Evolutionary conservation across 2,797 vertebrate genomes (phyloP).

Genomic region (Somateria mollissima): DNA sequence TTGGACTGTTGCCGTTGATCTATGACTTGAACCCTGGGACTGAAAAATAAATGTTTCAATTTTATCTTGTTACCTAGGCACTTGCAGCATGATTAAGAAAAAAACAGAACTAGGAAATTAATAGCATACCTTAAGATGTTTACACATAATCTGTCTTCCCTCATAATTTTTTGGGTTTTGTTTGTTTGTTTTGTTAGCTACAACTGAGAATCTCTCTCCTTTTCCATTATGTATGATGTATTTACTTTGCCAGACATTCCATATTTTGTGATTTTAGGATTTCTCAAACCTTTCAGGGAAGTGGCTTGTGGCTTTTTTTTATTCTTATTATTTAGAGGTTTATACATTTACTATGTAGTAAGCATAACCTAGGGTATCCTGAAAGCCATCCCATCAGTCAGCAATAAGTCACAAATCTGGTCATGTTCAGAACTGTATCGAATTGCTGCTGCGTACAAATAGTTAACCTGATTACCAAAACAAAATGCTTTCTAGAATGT

Average conservation of each 20-base stretch:
- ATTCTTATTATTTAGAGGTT: not conserved
- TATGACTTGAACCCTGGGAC: constrained; percentile 65
- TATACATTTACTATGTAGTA: not conserved
- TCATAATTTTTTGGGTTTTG: not conserved
- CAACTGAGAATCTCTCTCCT: not conserved
- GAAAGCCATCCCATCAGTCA: not conserved
- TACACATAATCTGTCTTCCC: not conserved
- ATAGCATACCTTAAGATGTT: not conserved
- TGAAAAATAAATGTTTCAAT: constrained; percentile 61
- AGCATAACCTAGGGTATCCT: not conserved
- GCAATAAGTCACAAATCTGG: not conserved
- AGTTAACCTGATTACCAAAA: not conserved
- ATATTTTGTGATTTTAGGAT: not conserved
- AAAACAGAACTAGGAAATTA: not conserved
- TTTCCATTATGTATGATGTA: not conserved
- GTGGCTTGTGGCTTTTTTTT: not conserved
- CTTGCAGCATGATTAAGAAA: not conserved
- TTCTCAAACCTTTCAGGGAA: not conserved
- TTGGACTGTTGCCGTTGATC: constrained; percentile 81
- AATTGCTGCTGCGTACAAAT: constrained; percentile 6
- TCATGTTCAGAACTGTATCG: not conserved
- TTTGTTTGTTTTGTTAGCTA: not conserved
- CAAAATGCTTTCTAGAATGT: too few species aligned
- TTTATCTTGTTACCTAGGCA: not conserved
- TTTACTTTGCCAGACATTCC: not conserved